These are phyloP conservation scores for Cetonia aurata DNA, from an alignment of 2,888 invertebrate genomes.

Conservation along the genomic window DNA sequence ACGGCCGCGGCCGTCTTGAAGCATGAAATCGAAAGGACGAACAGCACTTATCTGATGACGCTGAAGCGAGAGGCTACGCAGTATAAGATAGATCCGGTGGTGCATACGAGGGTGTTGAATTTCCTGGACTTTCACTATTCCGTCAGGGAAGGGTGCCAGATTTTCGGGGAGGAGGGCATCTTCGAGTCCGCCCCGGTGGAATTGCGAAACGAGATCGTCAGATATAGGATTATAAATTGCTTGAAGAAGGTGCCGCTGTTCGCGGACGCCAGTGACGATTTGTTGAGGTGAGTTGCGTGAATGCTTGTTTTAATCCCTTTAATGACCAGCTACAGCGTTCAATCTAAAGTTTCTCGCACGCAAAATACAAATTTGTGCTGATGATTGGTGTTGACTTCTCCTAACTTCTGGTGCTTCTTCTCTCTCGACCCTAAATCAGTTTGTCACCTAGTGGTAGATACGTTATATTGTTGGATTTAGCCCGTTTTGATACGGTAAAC, in stretches of 20 bases:
- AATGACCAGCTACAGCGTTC: no score
- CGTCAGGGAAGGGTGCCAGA: slow-evolving; percentile 38
- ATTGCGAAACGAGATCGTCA: slow-evolving; percentile 41
- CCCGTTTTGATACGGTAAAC: no score
- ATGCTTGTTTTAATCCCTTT: no score
- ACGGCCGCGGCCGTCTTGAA: slow-evolving; percentile 30
- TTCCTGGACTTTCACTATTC: slow-evolving; percentile 40
- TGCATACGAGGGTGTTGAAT: slow-evolving; percentile 13
- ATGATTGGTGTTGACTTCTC: no score
- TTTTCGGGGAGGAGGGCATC: slow-evolving; percentile 39
- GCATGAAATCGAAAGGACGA: slow-evolving; percentile 23
- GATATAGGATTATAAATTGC: slow-evolving; percentile 41
- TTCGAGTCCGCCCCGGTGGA: slow-evolving; percentile 42
- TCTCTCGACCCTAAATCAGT: no score
- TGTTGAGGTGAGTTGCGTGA: slow-evolving; percentile 40
- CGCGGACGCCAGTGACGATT: slow-evolving; percentile 28
- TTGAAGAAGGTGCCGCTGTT: slow-evolving; percentile 45
- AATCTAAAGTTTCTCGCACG: no score
- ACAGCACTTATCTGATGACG: slow-evolving; percentile 31
- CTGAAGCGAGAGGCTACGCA: slow-evolving; percentile 37
- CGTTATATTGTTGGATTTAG: no score
- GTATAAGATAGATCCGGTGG: slow-evolving; percentile 24
- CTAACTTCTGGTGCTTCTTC: no score
- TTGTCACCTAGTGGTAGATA: no score
- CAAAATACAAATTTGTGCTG: no score